Conservation (phyloP, 1,140 invertebrate species). For the Arctopsyche grandis region DNA sequence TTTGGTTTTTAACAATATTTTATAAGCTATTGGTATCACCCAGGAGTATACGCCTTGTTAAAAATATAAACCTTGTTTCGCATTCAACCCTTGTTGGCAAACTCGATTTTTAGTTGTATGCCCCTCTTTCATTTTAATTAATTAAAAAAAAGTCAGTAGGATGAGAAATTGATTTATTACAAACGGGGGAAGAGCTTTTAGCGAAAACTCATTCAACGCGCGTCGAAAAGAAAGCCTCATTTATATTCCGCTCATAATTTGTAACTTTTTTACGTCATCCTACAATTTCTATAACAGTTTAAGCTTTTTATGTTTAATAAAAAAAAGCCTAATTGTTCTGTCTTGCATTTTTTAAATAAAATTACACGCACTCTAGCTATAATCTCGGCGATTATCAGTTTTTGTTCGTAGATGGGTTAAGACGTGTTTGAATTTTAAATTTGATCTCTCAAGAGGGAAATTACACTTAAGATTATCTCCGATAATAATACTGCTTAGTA, state of each 20-base stretch:
- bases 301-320: conserved; percentile 4
- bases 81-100: not conserved
- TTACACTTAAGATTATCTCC: not conserved
- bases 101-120: conserved; percentile 8
- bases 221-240: conserved; percentile 18
- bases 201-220: conserved; percentile 30
- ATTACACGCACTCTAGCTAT: not conserved
- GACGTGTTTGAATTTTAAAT: conserved; percentile 25
- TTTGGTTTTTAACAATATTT: too few species aligned
- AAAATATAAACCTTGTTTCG: not conserved
- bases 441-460: not conserved
- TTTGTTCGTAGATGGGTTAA: not conserved
- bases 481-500: not conserved
- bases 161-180: conserved; percentile 38
- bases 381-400: not conserved
- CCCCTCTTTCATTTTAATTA: conserved; percentile 20
- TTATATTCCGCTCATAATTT: conserved; percentile 35
- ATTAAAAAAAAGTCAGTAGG: conserved; percentile 24
- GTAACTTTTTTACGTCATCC: conserved; percentile 23
- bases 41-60: too few species aligned
- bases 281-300: conserved; percentile 16
- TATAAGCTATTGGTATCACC: too few species aligned
- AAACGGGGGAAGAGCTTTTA: conserved; percentile 15
- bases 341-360: not conserved
- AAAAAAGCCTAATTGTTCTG: not conserved